Evolutionary conservation across 2,113 vertebrate species (phyloP), one percentile per base, ranked within the genome.

Genomic region (Alces alces): DNA sequence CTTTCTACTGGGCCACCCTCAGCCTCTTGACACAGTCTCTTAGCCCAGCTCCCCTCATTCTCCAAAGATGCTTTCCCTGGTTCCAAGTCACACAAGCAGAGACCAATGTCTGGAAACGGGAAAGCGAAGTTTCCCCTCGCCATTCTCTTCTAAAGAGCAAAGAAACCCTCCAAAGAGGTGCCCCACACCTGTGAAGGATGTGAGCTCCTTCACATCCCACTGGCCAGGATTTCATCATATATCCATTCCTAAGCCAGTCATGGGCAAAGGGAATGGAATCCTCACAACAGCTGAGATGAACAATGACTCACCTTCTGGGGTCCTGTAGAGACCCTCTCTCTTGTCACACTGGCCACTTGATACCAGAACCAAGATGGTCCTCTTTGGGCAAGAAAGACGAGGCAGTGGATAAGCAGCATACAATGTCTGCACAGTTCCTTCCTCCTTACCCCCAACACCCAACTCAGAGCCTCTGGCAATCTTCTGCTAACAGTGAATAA

Each of bases 391-490:
- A 54, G 94, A 87, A 84, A 82, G 23, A 54, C 4, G 27, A 76
- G 36, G 2, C 16, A 43, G 9, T 3, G 33, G 7, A 17, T 9
- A 0, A 2, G 19, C 19, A 14, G 7, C 60, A 8, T 0, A 1
- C 2, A 11, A 0, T 5, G 1, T 4, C 7, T 21, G 23, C n/a
- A 0, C 15, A 25, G 11, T 33, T 4, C 10, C 27, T 11, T 47
- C 64, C 25, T 61, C 36, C 15, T 45, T 1, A 3, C n/a, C 15
- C 15, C 43, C 50, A 15, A 6, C 25, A 16, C 33, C 70, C 47
- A 91, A 2, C 79, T 54, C 25, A 60, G 73, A 83, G 28, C 54
- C 80, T 91, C 6, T n/a, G 55, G 55, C 61, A 45, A 73, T 73
- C 39, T 39, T 93, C 57, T 78, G 12, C 58, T 12, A 27, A n/a